Base-by-base conservation (phyloP, 2,888 invertebrate species). In the Hybos culiciformis region DNA sequence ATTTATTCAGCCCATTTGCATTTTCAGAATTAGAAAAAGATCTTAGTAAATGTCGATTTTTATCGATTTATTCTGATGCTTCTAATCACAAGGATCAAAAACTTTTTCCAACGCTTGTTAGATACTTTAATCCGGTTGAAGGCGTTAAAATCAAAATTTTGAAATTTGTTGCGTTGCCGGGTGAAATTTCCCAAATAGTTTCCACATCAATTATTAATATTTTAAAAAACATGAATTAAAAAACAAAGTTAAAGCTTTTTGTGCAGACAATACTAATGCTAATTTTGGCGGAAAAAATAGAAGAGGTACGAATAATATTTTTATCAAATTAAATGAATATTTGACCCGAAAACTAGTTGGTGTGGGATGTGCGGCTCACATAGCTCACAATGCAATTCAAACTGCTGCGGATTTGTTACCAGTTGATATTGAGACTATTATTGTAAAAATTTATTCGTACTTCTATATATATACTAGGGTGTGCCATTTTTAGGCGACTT, bases 361-460 rank as follows among this genome's bases (percentile, higher is more conserved):
- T 12, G 20, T 36, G 11, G 36, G 36, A 5, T 21, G 36, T 36
- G 21, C 21, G 12, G 21, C 53, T 23, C 54, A 53, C 33, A 44
- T 44, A 17, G 24, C 37, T 4, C 40, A 40, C 19, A 44, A 40
- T 15, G 40, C 44, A 2, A 40, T 44, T 11, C 39, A 44, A 37
- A 32, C 29, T 21, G 52, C 45, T 45, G 49, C 45, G 31, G 39
- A 47, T 50, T 44, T 43, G 26, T 48, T 54, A 44, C 43, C 53
- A 44, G 44, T 53, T 40, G 53, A 55, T 33, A 20, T 36, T 7
- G 46, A 46, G 37, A 23, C 29, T 3, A 38, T 46, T 11, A 33
- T 33, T 33, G 17, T 33, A 33, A 33, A 33, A 33, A 33, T 33
- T 19, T 33, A 33, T 33, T 33, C 33, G 7, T 33, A 17, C 15